Base-by-base conservation (phyloP, 2,888 invertebrate genomes). In the Eremobia ochroleuca region DNA sequence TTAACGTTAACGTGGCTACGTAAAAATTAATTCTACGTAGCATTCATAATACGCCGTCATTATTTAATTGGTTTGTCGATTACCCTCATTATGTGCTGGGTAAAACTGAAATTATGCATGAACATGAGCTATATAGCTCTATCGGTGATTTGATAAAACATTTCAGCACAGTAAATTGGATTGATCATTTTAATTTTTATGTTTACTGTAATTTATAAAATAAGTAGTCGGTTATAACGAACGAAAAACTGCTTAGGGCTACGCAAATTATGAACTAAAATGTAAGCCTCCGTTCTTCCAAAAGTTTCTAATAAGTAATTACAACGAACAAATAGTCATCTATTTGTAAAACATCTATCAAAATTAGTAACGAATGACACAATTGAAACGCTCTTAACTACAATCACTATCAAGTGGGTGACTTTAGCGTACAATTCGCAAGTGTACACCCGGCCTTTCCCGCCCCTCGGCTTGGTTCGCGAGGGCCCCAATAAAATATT, bases 401-500 rank as follows among this genome's bases (percentile, higher is more conserved):
- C 78, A 78, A 68, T 68, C 52, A 75, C 61, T 55, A 83, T 67
- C 46, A 76, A 79, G 49, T 73, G 58, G 49, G 58, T 78, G 69
- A 71, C 64, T 74, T 85, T 79, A 85, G 74, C 55, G 69, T 72
- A 82, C 77, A 75, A 76, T 65, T 83, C 70, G 77, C 76, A 73
- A 75, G 87, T 94, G 90, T 92, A 89, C 85, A 91, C 90, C 86
- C 89, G 82, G 89, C 92, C 90, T 92, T 89, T 88, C 81, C 78
- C 87, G 86, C 90, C 92, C 93, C 93, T 93, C 79, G 65, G 72
- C 85, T 85, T 85, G 87, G 90, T 91, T 91, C 87, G 89, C 87
- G 92, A 93, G 94, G 95, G 94, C 92, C 87, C 92, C 91, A 91
- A 95, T 96, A 95, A 96, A 95, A 95, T 96, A 96, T 95, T 92